A percentile compares a stretch with the other conserved stretches of the same genome.
Evolutionary conservation across 37 sponge, comb jelly and placozoan genomes (phyloP).

Genomic region (Oopsacas minuta): DNA sequence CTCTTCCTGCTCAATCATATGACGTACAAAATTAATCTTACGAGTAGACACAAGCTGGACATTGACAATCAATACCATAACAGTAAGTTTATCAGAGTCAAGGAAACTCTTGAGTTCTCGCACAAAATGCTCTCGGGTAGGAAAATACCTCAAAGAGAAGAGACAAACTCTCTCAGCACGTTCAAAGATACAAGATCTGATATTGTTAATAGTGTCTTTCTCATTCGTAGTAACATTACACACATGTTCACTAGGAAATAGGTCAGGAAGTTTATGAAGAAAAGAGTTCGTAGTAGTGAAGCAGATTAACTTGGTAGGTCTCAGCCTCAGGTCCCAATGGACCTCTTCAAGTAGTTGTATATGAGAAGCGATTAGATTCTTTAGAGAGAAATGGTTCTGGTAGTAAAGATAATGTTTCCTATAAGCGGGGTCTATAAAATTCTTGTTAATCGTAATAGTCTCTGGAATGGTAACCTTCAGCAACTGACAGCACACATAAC

Average conservation of each 20-base stretch:
- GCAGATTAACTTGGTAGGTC: slow-evolving; percentile 3
- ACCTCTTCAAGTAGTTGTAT: background rate
- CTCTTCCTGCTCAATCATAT: slow-evolving; percentile 15
- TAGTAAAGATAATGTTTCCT: slow-evolving; percentile 6
- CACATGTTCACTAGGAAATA: background rate
- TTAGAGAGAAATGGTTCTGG: background rate
- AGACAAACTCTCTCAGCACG: background rate
- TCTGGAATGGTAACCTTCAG: slow-evolving; percentile 9
- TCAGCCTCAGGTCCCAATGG: background rate
- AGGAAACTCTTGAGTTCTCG: background rate
- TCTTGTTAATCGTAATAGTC: background rate
- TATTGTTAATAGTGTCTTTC: background rate
- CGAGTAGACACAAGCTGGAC: slow-evolving; percentile 1
- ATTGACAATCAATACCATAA: background rate
- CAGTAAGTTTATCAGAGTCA: background rate
- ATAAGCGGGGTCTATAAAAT: background rate
- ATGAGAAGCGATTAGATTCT: background rate
- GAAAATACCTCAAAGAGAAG: slow-evolving; percentile 3
- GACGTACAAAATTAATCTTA: slow-evolving; percentile 10
- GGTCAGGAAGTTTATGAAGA: background rate
- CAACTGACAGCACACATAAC: slow-evolving; percentile 12
- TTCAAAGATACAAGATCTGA: background rate
- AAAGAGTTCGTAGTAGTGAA: slow-evolving; percentile 8
- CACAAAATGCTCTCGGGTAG: background rate
- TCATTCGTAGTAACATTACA: background rate